Evolutionary conservation across 2,888 invertebrate species (phyloP).

Genomic region (Acanthosoma haemorrhoidale): DNA sequence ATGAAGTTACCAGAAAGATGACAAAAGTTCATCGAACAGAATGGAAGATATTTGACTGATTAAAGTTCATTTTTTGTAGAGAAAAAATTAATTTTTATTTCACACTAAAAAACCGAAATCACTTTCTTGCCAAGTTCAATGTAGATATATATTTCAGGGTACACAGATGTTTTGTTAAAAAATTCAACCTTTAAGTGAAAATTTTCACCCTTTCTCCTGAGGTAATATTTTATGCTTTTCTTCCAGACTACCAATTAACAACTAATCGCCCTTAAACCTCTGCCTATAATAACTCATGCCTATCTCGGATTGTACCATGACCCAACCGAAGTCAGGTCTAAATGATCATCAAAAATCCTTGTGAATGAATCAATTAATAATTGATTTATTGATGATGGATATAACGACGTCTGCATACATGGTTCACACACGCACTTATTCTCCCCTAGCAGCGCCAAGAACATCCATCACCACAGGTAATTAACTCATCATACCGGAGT

Average conservation of each 20-base stretch:
- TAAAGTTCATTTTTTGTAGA: no score
- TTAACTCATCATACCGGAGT: background rate
- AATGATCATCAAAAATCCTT: background rate
- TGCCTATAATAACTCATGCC: background rate
- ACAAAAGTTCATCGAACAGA: no score
- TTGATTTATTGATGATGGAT: background rate
- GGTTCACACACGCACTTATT: background rate
- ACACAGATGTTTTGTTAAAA: no score
- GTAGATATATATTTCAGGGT: no score
- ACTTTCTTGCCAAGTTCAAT: no score
- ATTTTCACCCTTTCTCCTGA: no score
- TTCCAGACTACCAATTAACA: background rate
- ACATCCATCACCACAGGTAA: background rate
- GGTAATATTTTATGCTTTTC: background rate
- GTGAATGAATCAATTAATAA: background rate
- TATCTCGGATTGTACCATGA: background rate
- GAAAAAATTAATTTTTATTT: no score
- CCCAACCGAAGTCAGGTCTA: background rate
- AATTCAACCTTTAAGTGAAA: no score
- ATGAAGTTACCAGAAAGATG: no score
- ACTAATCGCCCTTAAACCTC: background rate
- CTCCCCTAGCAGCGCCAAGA: background rate
- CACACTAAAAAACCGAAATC: no score
- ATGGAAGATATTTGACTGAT: no score
- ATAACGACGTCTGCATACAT: background rate